Evolutionary conservation across 92 coral and sea anemone genomes (phyloP).

Genomic region (Zoanthus solanderi): DNA sequence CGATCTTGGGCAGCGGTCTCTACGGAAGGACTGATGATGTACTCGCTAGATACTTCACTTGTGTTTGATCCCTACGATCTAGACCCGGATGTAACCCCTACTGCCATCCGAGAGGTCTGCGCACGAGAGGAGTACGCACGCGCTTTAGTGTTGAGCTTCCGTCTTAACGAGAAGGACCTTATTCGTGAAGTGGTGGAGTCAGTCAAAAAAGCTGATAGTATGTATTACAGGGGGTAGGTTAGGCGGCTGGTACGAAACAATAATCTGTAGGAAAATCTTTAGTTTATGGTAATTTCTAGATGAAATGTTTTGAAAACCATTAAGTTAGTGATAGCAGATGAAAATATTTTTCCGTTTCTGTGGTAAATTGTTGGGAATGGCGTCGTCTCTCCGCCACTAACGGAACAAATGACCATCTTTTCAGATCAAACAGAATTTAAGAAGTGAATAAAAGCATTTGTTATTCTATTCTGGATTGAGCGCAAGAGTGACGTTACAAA

Average conservation of each 20-base stretch:
- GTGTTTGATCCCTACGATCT: conserved; percentile 95
- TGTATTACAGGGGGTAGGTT: conserved; percentile 38
- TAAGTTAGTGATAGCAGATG: too few relatives aligned
- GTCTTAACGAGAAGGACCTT: conserved; percentile 85
- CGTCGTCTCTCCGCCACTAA: too few relatives aligned
- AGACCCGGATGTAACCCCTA: conserved; percentile 92
- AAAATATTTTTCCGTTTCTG: too few relatives aligned
- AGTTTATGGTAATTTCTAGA: too few relatives aligned
- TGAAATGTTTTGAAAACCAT: too few relatives aligned
- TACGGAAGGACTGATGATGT: conserved; percentile 92
- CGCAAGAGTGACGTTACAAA: too few relatives aligned
- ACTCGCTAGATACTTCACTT: conserved; percentile 83
- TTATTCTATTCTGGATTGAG: too few relatives aligned
- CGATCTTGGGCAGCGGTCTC: conserved; percentile 98
- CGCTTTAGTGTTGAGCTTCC: conserved; percentile 86
- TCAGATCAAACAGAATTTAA: too few relatives aligned
- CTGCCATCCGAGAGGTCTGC: conserved; percentile 68
- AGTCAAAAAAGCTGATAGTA: conserved; percentile 80
- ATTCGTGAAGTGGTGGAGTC: conserved; percentile 92
- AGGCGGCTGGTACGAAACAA: conserved; percentile 6
- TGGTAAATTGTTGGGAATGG: too few relatives aligned
- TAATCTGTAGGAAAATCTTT: neutral
- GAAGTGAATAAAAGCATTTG: too few relatives aligned
- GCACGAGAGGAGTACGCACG: conserved; percentile 76
- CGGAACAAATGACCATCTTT: too few relatives aligned